Percentiles rank a stretch among this genome's conserved stretches.
These are phyloP conservation scores for Phortica okadai DNA, from an alignment of 2,888 invertebrate species.

Conservation along the genomic window DNA sequence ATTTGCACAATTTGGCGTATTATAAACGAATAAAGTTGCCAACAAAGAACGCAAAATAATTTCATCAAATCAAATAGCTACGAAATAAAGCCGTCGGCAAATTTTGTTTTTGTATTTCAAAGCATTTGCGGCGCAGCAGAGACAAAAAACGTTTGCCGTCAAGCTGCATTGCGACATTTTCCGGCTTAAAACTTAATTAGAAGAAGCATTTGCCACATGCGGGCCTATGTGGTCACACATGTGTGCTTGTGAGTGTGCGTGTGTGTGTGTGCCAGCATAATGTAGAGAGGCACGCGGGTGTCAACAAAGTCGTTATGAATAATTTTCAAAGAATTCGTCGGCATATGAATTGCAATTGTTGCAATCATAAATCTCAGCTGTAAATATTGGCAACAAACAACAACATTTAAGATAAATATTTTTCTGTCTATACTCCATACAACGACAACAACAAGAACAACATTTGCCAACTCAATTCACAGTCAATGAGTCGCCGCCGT, in stretches of 20 bases:
- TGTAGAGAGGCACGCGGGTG: background rate
- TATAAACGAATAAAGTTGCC: background rate
- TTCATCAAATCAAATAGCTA: background rate
- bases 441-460: background rate
- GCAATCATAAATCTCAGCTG: conserved; percentile 47
- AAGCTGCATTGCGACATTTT: conserved; percentile 18
- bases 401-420: conserved; percentile 11
- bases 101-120: conserved; percentile 10
- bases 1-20: background rate
- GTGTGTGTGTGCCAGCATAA: conserved; percentile 34
- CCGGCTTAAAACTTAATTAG: conserved; percentile 6
- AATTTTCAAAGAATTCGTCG: conserved; percentile 31
- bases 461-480: background rate
- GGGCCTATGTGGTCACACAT: background rate
- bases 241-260: conserved; percentile 11
- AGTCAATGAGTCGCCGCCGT: background rate
- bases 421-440: background rate
- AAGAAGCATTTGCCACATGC: background rate
- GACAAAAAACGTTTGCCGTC: background rate
- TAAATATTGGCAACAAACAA: conserved; percentile 50
- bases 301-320: conserved; percentile 29
- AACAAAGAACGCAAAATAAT: background rate
- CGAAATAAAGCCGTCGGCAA: background rate
- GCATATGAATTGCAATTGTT: conserved; percentile 14
- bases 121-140: conserved; percentile 29